A percentile compares a stretch with the other conserved stretches of the same genome.
Evolutionary conservation across 2,797 vertebrate genomes (phyloP).

Genomic region (Pseudopleuronectes americanus): DNA sequence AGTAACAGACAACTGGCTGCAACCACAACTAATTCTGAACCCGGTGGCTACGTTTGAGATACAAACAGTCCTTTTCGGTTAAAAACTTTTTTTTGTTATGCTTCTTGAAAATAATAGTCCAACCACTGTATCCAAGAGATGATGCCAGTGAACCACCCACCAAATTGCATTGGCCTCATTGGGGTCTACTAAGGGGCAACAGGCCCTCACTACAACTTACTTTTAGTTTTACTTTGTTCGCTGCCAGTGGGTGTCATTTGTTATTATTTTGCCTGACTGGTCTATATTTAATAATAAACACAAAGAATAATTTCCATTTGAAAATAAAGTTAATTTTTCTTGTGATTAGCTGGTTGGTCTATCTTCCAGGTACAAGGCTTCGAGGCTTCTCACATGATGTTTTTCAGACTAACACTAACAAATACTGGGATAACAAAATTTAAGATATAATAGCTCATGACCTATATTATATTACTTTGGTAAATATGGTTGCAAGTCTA

Average conservation of each 20-base stretch:
- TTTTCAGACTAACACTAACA: neutral
- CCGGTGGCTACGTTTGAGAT: slow-evolving; percentile 15
- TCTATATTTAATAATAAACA: neutral
- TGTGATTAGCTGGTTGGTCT: neutral
- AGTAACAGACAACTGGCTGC: slow-evolving; percentile 3
- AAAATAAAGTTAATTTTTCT: too few species aligned
- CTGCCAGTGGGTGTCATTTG: neutral
- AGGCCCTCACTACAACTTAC: too few species aligned
- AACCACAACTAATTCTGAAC: slow-evolving; percentile 5
- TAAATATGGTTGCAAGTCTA: slow-evolving; percentile 1
- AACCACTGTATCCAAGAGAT: too few species aligned
- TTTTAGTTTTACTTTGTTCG: slow-evolving; percentile 2
- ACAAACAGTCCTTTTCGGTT: neutral
- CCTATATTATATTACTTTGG: neutral
- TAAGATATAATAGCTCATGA: neutral
- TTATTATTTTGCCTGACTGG: neutral
- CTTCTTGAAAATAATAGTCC: too few species aligned
- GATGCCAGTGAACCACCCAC: too few species aligned
- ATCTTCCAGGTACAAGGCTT: neutral
- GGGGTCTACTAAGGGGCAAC: neutral
- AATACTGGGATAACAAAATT: neutral
- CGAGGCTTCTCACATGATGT: neutral
- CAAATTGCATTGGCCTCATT: neutral
- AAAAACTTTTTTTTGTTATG: neutral
- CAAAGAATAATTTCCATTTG: neutral